A percentile compares a stretch with the other conserved stretches of the same genome.
These are phyloP conservation scores for Nyctibius bracteatus DNA, from an alignment of 2,113 vertebrate genomes.

Conservation along the genomic window DNA sequence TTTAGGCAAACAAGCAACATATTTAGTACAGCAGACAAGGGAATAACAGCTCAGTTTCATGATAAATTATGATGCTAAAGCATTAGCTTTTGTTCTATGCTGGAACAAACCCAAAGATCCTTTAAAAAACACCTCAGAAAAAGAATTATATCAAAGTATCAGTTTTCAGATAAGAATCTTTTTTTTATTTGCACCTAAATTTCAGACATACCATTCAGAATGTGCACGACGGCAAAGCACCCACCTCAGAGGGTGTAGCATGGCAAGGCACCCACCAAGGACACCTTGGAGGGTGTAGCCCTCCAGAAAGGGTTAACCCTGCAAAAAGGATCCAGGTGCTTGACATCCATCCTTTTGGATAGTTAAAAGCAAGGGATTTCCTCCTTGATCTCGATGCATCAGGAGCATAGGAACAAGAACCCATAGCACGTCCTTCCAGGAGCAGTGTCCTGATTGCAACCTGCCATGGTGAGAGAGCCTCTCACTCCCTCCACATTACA, in stretches of 20 bases:
- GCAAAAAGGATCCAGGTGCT: background rate
- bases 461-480: background rate
- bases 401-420: background rate
- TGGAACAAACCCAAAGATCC: background rate
- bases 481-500: background rate
- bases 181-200: background rate
- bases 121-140: background rate
- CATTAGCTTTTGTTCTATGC: background rate
- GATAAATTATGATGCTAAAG: background rate
- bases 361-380: background rate
- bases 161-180: background rate
- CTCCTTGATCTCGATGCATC: background rate
- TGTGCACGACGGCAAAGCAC: background rate
- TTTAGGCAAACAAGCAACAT: background rate
- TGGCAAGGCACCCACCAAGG: background rate
- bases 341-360: background rate
- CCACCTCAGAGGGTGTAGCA: background rate
- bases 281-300: background rate
- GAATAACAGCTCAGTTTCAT: background rate
- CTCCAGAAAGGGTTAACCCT: background rate
- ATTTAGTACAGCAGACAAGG: background rate
- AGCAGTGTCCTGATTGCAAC: background rate
- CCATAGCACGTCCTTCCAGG: background rate
- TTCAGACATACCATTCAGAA: background rate
- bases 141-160: background rate